Evolutionary conservation across 35 echinoderm and acorn worm species (phyloP), one percentile per base, ranked within the genome.

Genomic region (Acanthaster planci): DNA sequence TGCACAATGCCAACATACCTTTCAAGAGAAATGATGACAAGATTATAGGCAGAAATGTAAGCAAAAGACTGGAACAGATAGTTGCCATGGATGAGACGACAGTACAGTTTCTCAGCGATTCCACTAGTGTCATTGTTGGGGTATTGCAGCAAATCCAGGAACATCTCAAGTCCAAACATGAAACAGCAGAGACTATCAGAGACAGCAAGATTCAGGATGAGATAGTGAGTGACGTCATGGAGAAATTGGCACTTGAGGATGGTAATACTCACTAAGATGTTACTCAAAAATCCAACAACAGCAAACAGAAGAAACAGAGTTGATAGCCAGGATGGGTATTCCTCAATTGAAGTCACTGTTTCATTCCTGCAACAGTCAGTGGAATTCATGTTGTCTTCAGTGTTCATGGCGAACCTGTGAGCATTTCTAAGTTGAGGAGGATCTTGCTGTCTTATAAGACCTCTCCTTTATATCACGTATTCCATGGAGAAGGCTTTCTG

Each of bases 191-290:
- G 64, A 26, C 64, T 26, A 9, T 72, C 64, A 5, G 64, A 72
- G 26, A 35, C 34, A 26, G 64, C 64, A 21, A 72, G 64, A 72
- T 72, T 72, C 64, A 72, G 34, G 64, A 72, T 72, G 64, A 72
- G 64, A 29, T 72, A 72, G 10, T 72, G 64, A 72, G 64, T 72
- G 23, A 72, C 64, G 30, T 72, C 64, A 9, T 72, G 64, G 34
- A 72, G 64, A 9, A 0, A 72, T 0, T 29, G 22, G 8, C 21
- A 9, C 64, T 72, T 72, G 64, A 72, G 9, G 64, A 72, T 72
- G 64, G 64, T 72, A 26, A 72, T 6, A 72, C 18, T 31, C 23
- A 72, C 64, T 34, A 72, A 21, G 64, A 72, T 72, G 64, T 72
- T 72, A 34, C 64, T 72, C 64, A 72, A 26, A 15, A 72, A 29